phyloP scores from a whole-genome alignment of 2,888 invertebrate species.

The Arenicola marina region DNA sequence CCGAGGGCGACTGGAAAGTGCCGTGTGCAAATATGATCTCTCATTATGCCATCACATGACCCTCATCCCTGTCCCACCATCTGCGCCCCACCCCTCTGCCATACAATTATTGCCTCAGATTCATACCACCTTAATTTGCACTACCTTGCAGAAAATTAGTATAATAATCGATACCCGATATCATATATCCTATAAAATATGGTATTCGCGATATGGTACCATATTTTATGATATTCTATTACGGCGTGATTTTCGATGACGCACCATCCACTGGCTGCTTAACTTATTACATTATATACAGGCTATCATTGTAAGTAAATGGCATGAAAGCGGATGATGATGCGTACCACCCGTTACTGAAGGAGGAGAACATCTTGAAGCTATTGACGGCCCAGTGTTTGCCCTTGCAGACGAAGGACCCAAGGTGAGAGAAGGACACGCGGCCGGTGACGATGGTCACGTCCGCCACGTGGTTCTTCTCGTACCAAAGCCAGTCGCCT shows the following conservation, averaged over 20 bases:
- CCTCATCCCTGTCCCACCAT: too few species aligned
- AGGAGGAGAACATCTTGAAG: slow-evolving; percentile 17
- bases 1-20: slow-evolving; percentile 17
- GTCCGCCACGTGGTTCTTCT: slow-evolving; percentile 1
- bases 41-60: too few species aligned
- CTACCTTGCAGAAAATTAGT: too few species aligned
- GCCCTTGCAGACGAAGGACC: slow-evolving; percentile 17
- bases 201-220: too few species aligned
- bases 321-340: background rate
- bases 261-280: background rate
- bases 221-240: too few species aligned
- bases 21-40: too few species aligned
- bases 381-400: slow-evolving; percentile 13
- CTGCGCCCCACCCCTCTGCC: too few species aligned
- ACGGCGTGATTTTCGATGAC: background rate
- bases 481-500: slow-evolving; percentile 22
- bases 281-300: background rate
- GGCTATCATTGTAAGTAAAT: background rate
- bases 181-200: too few species aligned
- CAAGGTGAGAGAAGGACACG: slow-evolving; percentile 8
- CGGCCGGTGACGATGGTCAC: slow-evolving; percentile 14
- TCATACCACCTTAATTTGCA: too few species aligned
- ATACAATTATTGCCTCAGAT: too few species aligned
- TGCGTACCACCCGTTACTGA: slow-evolving; percentile 15
- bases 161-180: too few species aligned